Base-by-base conservation (phyloP, 2,888 invertebrate species). In the Synergus laeviventris region DNA sequence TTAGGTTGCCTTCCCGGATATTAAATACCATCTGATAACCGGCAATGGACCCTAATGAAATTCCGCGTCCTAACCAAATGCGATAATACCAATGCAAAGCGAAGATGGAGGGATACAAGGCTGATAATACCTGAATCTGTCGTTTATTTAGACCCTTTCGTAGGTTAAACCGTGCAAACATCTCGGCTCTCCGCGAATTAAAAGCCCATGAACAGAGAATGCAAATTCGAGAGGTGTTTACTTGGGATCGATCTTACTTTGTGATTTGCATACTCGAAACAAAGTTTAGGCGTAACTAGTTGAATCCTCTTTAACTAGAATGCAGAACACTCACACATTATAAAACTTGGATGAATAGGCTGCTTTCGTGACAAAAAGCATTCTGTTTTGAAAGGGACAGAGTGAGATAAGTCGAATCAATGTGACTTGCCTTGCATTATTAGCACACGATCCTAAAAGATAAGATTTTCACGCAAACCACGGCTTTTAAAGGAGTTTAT, bases 191-290 rank as follows among this genome's bases (percentile, higher is more conserved):
- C 74, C 76, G 75, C 82, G 85, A 87, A 87, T 88, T 87, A 87
- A 88, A 86, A 82, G 81, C 84, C 87, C 86, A 89, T 89, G 88
- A 89, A 89, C 89, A 87, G 85, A 81, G 84, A 84, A 87, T 84
- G 87, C 84, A 87, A 87, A 89, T 87, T 81, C 76, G 16, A 42
- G 59, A 66, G 82, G 76, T 88, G 86, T 89, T 88, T 88, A 82
- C 81, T 82, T 78, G 80, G 87, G 88, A 85, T 86, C 86, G 80
- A 82, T 82, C 83, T 85, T 84, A 84, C 83, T 77, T 75, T 83
- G 76, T 81, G 81, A 87, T 88, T 85, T 87, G 82, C 87, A 87
- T 87, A 84, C 75, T 80, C 74, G 82, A 83, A 79, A 49, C 70
- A 70, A 31, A 70, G 70, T 31, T 70, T 54, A 70, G 16, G 70